These are phyloP conservation scores for Pseudochaenichthys georgianus DNA, from an alignment of 2,797 vertebrate genomes.

Conservation along the genomic window DNA sequence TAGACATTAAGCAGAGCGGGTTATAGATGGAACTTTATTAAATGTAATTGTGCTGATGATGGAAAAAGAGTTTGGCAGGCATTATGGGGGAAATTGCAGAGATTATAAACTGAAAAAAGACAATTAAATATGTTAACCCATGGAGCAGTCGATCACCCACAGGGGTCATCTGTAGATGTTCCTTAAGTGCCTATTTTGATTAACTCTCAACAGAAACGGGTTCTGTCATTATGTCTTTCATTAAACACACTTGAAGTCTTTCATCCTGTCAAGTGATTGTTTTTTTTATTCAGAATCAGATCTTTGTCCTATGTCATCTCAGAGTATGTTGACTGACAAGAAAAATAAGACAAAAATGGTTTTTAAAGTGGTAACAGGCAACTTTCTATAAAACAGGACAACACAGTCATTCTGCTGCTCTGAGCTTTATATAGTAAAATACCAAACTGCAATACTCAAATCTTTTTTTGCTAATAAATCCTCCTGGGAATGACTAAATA, in stretches of 20 bases:
- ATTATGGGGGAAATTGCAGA: constrained; percentile 46
- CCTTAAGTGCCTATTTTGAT: constrained; percentile 30
- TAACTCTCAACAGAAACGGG: constrained; percentile 24
- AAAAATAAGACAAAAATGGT: neutral
- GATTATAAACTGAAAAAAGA: constrained; percentile 43
- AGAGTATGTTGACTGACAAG: neutral
- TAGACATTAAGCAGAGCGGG: constrained; percentile 55
- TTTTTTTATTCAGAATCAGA: neutral
- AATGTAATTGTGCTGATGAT: constrained; percentile 69
- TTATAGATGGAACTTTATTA: constrained; percentile 70
- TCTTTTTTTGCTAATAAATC: constrained; percentile 58
- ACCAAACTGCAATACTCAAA: neutral
- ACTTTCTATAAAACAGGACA: neutral
- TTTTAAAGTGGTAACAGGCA: too few relatives aligned
- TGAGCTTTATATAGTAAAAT: neutral
- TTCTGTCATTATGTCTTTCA: constrained; percentile 13
- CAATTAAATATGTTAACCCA: constrained; percentile 52
- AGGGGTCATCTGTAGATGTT: constrained; percentile 12
- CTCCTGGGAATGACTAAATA: constrained; percentile 40
- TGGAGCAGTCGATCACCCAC: constrained; percentile 27
- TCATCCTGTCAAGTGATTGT: neutral
- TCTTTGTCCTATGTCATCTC: neutral
- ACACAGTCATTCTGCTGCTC: constrained; percentile 7
- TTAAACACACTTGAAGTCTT: constrained; percentile 1
- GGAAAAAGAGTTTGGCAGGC: constrained; percentile 41